Evolutionary conservation across 1,140 invertebrate genomes (phyloP), one percentile per base, ranked within the genome.

Genomic region (Chrysomallon squamiferum): DNA sequence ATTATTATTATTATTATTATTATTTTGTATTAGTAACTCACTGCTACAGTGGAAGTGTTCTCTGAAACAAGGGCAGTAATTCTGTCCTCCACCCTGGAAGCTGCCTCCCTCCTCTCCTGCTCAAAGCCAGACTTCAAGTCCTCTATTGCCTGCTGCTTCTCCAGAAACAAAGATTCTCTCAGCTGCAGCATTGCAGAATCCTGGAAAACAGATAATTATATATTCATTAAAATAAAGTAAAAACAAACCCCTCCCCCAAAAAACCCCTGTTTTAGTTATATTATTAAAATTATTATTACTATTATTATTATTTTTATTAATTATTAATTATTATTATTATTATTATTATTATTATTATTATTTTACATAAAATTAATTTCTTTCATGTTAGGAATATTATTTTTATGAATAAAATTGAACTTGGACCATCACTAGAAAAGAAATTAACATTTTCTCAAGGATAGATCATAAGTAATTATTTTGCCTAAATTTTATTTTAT

Each of bases 111-210:
- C 33, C 74, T 65, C 47, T 79, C 79, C 35, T 74, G 66, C 33
- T 82, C 80, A 2, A 81, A 15, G 25, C 78, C 72, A 22, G 56
- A 54, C 49, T 74, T 58, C 45, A 80, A 62, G 30, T 71, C 66
- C 33, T 79, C 79, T 27, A 81, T 27, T 2, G 77, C 72, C 47
- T 77, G 68, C 66, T 82, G 77, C 54, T 78, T 82, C 52, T 82
- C 80, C 62, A 79, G 64, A 56, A 80, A 82, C 60, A 79, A 49
- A 27, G 75, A 73, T 41, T 82, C 80, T 47, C 74, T 65, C 62
- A 82, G 65, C 63, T 78, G 76, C 32, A 76, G 63, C 66, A 80
- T 75, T 5, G 80, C 78, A 18, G 70, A 33, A 54, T 79, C 75
- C 76, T 80, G 27, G 2, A 69, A 7, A 38, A 61, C 9, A 22